These are phyloP conservation scores for Lagenorhynchus albirostris DNA, from an alignment of 2,113 vertebrate species.

Conservation along the genomic window DNA sequence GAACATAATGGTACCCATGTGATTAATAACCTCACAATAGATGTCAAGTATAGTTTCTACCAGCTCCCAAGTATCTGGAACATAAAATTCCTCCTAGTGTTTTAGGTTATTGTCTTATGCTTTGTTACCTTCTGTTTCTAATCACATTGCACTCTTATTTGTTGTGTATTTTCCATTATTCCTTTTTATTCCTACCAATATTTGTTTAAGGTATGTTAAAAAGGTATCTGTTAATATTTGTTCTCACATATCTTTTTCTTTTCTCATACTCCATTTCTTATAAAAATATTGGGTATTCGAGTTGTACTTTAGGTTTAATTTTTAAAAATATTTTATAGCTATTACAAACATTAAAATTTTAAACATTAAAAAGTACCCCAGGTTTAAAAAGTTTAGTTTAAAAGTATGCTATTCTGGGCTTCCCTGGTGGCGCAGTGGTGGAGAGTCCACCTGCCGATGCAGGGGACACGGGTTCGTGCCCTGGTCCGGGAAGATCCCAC, in stretches of 20 bases:
- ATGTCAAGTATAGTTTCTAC: neutral
- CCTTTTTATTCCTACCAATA: neutral
- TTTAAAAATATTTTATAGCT: neutral
- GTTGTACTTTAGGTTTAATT: neutral
- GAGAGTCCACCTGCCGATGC: too few relatives aligned
- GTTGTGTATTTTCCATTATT: neutral
- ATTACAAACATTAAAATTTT: neutral
- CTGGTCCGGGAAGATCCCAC: too few relatives aligned
- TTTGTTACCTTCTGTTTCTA: neutral
- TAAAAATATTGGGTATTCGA: neutral
- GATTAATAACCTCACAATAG: neutral
- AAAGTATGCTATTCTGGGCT: neutral
- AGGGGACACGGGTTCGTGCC: too few relatives aligned
- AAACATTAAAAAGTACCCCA: neutral
- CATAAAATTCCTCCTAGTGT: neutral
- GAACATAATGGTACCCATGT: neutral
- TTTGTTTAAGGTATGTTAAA: neutral
- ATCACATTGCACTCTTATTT: neutral
- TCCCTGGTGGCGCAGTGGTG: too few relatives aligned
- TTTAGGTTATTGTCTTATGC: neutral
- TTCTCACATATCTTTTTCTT: neutral
- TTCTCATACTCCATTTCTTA: neutral
- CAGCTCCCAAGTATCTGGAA: neutral
- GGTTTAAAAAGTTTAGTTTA: neutral
- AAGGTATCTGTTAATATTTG: neutral